Percentiles rank a stretch among this genome's conserved stretches.
These are phyloP conservation scores for Crossocerus cetratus DNA, from an alignment of 2,888 invertebrate genomes.

Conservation along the genomic window DNA sequence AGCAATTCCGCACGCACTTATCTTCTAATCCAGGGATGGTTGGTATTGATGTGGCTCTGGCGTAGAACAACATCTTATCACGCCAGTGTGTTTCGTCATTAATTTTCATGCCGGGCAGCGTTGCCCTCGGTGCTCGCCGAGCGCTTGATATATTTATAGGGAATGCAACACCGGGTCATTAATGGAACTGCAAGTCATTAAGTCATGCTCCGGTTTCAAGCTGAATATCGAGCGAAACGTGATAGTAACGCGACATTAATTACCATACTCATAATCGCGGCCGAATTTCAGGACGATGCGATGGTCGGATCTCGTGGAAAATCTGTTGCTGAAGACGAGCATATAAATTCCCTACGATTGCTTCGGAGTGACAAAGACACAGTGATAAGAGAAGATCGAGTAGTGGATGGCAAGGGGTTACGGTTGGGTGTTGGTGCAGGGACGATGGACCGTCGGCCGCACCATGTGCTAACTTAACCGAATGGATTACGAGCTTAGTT, in stretches of 20 bases:
- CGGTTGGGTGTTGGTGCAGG: slow-evolving; percentile 45
- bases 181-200: slow-evolving; percentile 48
- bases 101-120: slow-evolving; percentile 38
- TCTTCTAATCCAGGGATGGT: too few relatives aligned
- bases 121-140: slow-evolving; percentile 32
- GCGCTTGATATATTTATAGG: slow-evolving; percentile 35
- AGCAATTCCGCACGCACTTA: background rate
- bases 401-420: slow-evolving; percentile 22
- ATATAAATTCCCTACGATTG: background rate
- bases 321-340: background rate
- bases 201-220: slow-evolving; percentile 35
- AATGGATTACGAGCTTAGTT: slow-evolving; percentile 75
- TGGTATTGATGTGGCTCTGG: too few relatives aligned
- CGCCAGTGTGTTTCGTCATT: slow-evolving; percentile 33
- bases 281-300: slow-evolving; percentile 17
- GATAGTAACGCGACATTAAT: background rate
- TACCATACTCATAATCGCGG: slow-evolving; percentile 42
- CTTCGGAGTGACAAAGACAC: slow-evolving; percentile 21
- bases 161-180: slow-evolving; percentile 51
- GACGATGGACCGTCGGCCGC: slow-evolving; percentile 65
- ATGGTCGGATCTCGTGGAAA: background rate
- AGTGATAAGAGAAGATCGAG: slow-evolving; percentile 34
- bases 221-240: slow-evolving; percentile 34
- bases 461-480: slow-evolving; percentile 76
- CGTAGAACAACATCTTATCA: slow-evolving; percentile 13